phyloP scores from a whole-genome alignment of 2,888 invertebrate genomes.

The Synanthedon myopaeformis region DNA sequence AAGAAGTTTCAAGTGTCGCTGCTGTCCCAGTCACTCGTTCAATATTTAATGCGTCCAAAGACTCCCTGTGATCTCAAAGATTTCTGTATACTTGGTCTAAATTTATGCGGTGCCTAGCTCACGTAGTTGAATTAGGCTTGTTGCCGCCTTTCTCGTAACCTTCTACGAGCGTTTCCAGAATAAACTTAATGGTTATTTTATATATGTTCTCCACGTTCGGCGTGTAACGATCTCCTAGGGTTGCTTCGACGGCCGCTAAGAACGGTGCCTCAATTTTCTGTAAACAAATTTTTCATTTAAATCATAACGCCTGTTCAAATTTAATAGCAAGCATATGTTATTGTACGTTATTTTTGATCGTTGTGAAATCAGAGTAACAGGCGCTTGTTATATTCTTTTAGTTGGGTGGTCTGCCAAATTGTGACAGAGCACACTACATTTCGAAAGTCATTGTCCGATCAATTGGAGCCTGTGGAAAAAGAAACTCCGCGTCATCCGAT shows the following conservation, averaged over 20 bases:
- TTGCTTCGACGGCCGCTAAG: constrained; percentile 85
- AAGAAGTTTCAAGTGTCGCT: background rate
- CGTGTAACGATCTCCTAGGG: constrained; percentile 89
- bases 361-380: no score
- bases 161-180: constrained; percentile 85
- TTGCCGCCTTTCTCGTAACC: constrained; percentile 75
- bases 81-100: background rate
- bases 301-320: background rate
- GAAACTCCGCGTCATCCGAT: no score
- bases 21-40: background rate
- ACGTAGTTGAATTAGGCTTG: constrained; percentile 31
- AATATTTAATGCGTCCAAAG: background rate
- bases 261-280: constrained; percentile 94
- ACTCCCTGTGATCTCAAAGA: background rate
- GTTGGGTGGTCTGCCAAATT: no score
- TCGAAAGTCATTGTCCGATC: no score
- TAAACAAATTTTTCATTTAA: constrained; percentile 24
- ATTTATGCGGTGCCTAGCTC: constrained; percentile 14
- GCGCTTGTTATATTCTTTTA: no score
- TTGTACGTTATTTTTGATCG: no score
- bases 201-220: constrained; percentile 92
- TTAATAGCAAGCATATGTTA: background rate
- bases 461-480: no score
- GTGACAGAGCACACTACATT: no score
- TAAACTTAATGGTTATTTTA: constrained; percentile 90